Conservation (phyloP, 1,140 invertebrate genomes). For the Ips typographus region DNA sequence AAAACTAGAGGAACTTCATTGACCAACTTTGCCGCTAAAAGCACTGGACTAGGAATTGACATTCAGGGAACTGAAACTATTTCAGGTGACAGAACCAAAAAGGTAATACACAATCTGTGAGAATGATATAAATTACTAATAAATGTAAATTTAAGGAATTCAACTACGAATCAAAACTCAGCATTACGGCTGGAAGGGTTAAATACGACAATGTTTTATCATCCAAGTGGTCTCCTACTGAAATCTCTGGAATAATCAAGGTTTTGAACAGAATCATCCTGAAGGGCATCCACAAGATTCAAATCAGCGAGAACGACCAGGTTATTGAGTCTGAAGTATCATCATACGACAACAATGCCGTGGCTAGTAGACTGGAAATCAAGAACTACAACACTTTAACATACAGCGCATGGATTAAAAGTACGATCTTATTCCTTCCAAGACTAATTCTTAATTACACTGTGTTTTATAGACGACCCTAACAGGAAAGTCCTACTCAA, state of each 20-base stretch:
- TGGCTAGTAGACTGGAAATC: slow-evolving; percentile 54
- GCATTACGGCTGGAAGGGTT: slow-evolving; percentile 31
- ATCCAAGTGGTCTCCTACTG: slow-evolving; percentile 51
- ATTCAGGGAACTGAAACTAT: slow-evolving; percentile 20
- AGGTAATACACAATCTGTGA: not conserved
- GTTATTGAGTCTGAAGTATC: slow-evolving; percentile 56
- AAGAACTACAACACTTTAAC: slow-evolving; percentile 61
- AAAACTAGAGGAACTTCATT: slow-evolving; percentile 12
- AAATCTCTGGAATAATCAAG: slow-evolving; percentile 54
- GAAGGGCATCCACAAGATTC: slow-evolving; percentile 53
- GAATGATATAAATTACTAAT: not conserved
- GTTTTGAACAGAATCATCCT: slow-evolving; percentile 59
- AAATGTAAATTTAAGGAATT: slow-evolving; percentile 9
- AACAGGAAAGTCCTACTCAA: slow-evolving; percentile 59
- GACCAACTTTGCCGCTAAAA: slow-evolving; percentile 18
- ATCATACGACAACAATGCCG: slow-evolving; percentile 55
- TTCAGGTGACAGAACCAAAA: slow-evolving; percentile 22
- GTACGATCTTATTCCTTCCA: not conserved
- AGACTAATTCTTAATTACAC: not conserved
- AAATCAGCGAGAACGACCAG: slow-evolving; percentile 55
- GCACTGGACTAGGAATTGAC: slow-evolving; percentile 37
- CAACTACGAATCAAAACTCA: slow-evolving; percentile 15
- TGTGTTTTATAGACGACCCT: slow-evolving; percentile 49
- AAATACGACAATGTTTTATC: slow-evolving; percentile 50
- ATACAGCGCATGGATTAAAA: slow-evolving; percentile 44